Base-by-base conservation (phyloP, 2,797 vertebrate species). In the Cyprinodon diabolis region DNA sequence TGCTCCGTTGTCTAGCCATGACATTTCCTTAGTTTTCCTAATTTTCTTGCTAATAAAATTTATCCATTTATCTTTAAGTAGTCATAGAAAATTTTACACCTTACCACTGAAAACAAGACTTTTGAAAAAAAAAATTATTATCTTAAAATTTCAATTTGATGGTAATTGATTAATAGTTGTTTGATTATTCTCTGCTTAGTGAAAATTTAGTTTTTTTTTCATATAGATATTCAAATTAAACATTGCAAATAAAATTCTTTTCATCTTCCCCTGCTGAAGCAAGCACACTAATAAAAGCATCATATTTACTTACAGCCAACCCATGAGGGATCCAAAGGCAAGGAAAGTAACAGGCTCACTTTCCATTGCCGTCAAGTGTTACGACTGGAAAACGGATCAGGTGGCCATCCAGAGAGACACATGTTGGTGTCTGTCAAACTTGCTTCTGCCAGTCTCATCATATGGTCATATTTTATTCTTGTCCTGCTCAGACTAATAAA, bases 381-480 rank as follows among this genome's bases (percentile, higher is more conserved):
- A 90, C 87, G 92, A 92, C 92, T 92, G 88, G 81, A 87, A 92
- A 89, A 88, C 94, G 93, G 96, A 95, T 98, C 96, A 66, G 87
- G 93, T 98, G 94, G 95, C 97, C 86, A 80, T 89, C 89, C 89
- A 90, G 87, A 78, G 70, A 72, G 78, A 93, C 98, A 99, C 92
- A 96, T 99, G 98, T 85, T 95, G 85, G 92, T 98, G 98, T 97
- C 98, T 85, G 91, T 99, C 98, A 99, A 97, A 94, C 87, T 76
- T 84, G 87, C 87, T 94, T 95, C 94, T 96, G 96, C 93, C 93
- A 91, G 87, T 93, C 92, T 95, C 93, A 95, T 95, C 95, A 95
- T 92, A 90, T 86, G 87, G 84, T 91, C 84, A 90, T 89, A 90
- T 93, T 91, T 92, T 90, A 92, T 73, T 88, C 91, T 91, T 90